Conservation (phyloP, 2,797 vertebrate genomes). For the Catharus ustulatus region DNA sequence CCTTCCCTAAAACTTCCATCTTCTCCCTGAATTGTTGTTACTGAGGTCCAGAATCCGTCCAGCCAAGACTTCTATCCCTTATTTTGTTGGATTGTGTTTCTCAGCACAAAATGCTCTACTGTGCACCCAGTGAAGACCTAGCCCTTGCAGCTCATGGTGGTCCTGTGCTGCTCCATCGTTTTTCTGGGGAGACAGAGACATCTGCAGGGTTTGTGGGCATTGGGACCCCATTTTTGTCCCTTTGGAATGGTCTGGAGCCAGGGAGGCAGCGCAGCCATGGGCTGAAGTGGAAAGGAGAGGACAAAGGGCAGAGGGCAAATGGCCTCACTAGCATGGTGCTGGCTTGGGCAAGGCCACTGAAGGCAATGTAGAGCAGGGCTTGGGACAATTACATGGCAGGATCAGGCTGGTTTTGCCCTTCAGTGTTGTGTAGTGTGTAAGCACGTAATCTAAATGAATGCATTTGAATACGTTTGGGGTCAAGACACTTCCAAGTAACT, state of each 20-base stretch:
- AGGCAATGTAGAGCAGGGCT: background rate
- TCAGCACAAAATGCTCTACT: background rate
- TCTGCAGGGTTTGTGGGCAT: fast-evolving
- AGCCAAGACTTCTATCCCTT: background rate
- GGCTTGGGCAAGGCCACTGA: background rate
- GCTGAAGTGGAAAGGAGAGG: background rate
- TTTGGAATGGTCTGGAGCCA: background rate
- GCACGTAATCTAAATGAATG: background rate
- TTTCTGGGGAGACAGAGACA: background rate
- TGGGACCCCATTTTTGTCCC: background rate
- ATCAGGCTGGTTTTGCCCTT: background rate
- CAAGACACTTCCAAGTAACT: background rate
- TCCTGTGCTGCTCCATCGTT: background rate
- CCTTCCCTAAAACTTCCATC: background rate
- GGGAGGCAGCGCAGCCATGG: background rate
- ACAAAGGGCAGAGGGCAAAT: background rate
- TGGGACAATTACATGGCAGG: fast-evolving
- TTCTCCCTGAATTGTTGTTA: background rate
- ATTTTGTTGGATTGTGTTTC: background rate
- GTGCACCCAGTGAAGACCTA: fast-evolving
- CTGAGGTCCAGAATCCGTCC: background rate
- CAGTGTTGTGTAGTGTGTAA: background rate
- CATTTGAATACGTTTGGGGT: background rate
- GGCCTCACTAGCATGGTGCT: background rate
- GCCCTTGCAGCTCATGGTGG: background rate